A percentile compares a stretch with the other conserved stretches of the same genome.
Evolutionary conservation across 2,113 vertebrate species (phyloP).

Genomic region (Vombatus ursinus): DNA sequence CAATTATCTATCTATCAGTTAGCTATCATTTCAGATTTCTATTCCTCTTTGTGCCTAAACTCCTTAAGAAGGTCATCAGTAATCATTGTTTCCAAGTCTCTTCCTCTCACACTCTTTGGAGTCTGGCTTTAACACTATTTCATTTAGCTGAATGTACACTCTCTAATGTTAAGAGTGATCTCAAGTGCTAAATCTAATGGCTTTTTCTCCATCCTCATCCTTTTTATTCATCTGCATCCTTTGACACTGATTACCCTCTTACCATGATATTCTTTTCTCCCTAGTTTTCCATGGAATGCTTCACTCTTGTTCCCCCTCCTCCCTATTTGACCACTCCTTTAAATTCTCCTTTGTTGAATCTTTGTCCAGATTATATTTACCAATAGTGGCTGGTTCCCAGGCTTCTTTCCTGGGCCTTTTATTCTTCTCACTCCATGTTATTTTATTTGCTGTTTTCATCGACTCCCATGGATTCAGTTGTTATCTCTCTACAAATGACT

Average conservation of each 20-base stretch:
- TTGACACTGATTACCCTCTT: too few species aligned
- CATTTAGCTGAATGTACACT: too few species aligned
- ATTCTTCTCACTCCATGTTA: neutral
- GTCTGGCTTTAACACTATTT: too few species aligned
- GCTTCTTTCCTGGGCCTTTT: neutral
- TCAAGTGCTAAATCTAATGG: too few species aligned
- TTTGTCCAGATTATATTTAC: neutral
- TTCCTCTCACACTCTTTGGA: too few species aligned
- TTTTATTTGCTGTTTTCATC: neutral
- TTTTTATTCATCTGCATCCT: too few species aligned
- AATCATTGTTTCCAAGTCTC: too few species aligned
- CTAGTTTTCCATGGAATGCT: neutral
- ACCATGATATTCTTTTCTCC: neutral
- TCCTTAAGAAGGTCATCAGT: too few species aligned
- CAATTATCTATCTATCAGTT: neutral
- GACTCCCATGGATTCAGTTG: neutral
- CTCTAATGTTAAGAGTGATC: too few species aligned
- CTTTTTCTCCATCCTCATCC: too few species aligned
- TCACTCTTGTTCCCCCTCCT: neutral
- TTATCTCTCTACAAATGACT: neutral
- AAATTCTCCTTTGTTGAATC: neutral
- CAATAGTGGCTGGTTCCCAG: neutral
- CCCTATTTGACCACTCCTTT: neutral
- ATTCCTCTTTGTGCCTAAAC: neutral
- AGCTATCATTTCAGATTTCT: neutral